A percentile compares a stretch with the other conserved stretches of the same genome.
phyloP scores from a whole-genome alignment of 2,797 vertebrate genomes.

The Salarias fasciatus region DNA sequence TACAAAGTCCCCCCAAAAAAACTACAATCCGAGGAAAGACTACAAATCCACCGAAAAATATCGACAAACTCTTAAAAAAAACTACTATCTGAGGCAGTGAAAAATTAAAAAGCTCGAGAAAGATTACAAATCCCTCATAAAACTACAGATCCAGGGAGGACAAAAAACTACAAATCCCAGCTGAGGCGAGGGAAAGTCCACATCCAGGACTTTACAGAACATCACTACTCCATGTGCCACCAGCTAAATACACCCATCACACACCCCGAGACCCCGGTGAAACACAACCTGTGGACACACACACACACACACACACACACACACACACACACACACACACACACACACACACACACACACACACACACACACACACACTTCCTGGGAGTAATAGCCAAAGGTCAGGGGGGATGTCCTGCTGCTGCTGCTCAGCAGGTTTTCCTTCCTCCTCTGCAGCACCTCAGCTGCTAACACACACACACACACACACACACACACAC shows the following conservation, averaged over 20 bases:
- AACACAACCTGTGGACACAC: too few species aligned
- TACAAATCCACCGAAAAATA: too few species aligned
- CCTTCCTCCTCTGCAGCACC: slow-evolving; percentile 62
- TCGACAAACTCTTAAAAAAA: too few species aligned
- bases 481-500: too few species aligned
- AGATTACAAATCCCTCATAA: too few species aligned
- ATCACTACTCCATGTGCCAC: slow-evolving; percentile 16
- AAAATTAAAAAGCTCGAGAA: too few species aligned
- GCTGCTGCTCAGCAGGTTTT: slow-evolving; percentile 66
- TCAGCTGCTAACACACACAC: too few species aligned
- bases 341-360: slow-evolving; percentile 21
- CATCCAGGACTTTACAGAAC: slow-evolving; percentile 12
- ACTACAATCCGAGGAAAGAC: too few species aligned
- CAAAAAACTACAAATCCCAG: slow-evolving; percentile 71
- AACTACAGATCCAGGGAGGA: neutral
- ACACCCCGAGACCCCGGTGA: too few species aligned
- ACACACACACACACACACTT: slow-evolving; percentile 23
- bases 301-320: too few species aligned
- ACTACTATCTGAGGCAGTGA: too few species aligned
- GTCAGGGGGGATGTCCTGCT: slow-evolving; percentile 74
- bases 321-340: slow-evolving; percentile 19
- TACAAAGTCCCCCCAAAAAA: too few species aligned
- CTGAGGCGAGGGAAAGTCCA: slow-evolving; percentile 20
- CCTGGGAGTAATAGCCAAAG: slow-evolving; percentile 61
- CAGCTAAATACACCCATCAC: slow-evolving; percentile 8